Evolutionary conservation across 2,888 invertebrate genomes (phyloP).

Genomic region (Drosophila hamatofila): DNA sequence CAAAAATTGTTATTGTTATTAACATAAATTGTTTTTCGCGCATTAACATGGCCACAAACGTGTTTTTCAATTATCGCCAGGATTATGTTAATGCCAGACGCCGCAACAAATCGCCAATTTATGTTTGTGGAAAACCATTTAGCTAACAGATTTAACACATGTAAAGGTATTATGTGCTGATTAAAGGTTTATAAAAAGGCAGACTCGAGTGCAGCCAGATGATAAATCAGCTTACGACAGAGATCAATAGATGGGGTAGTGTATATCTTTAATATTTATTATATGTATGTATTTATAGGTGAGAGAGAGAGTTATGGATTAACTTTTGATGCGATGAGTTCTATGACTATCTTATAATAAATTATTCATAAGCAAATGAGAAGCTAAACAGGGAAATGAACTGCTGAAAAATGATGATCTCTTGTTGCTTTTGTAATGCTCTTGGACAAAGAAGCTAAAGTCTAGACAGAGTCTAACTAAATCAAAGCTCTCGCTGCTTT

Average conservation of each 20-base stretch:
- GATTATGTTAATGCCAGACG: slow-evolving; percentile 74
- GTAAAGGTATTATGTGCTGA: slow-evolving; percentile 56
- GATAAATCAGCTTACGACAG: slow-evolving; percentile 23
- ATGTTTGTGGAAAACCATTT: slow-evolving; percentile 64
- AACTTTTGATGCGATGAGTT: too few relatives aligned
- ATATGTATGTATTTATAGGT: too few relatives aligned
- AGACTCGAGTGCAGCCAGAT: slow-evolving; percentile 17
- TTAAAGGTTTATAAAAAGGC: slow-evolving; percentile 35
- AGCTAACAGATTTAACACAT: slow-evolving; percentile 74
- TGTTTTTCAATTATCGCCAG: slow-evolving; percentile 79
- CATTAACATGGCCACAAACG: slow-evolving; percentile 74
- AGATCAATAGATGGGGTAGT: not conserved
- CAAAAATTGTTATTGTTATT: slow-evolving; percentile 71
- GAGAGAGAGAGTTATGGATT: too few relatives aligned
- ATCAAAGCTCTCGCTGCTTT: not conserved
- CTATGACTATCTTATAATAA: too few relatives aligned
- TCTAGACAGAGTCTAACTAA: too few relatives aligned
- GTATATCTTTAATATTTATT: not conserved
- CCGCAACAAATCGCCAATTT: slow-evolving; percentile 76
- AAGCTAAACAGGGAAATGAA: too few relatives aligned
- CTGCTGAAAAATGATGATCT: not conserved
- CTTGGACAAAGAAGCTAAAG: too few relatives aligned
- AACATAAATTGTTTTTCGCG: slow-evolving; percentile 60
- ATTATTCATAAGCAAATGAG: too few relatives aligned
- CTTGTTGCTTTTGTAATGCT: too few relatives aligned